phyloP scores from a whole-genome alignment of 2,113 vertebrate species.

The Gasterosteus nipponicus region DNA sequence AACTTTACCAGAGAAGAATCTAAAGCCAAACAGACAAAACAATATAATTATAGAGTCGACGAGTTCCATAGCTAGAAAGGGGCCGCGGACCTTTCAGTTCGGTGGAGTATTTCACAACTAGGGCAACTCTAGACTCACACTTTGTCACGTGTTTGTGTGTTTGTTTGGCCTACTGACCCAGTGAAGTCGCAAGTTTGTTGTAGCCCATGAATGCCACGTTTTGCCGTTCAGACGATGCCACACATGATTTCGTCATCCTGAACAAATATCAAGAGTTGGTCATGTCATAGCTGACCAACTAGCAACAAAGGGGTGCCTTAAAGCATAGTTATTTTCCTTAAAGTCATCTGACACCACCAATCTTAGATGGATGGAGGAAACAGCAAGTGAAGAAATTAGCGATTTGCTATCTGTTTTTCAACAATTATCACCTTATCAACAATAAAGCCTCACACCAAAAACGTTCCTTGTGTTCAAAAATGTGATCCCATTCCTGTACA shows the following conservation, averaged over 20 bases:
- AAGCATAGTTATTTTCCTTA: neutral
- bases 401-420: neutral
- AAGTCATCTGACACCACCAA: constrained; percentile 14
- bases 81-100: neutral
- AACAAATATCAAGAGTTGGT: constrained; percentile 9
- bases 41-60: neutral
- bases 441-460: neutral
- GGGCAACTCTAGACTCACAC: neutral
- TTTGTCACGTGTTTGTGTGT: neutral
- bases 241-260: constrained; percentile 10
- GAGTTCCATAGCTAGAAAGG: neutral
- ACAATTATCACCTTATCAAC: neutral
- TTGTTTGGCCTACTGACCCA: neutral
- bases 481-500: neutral
- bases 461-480: neutral
- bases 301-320: constrained; percentile 21
- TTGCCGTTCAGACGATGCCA: neutral
- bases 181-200: neutral
- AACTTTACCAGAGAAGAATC: neutral
- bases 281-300: constrained; percentile 26
- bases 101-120: neutral
- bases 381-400: neutral
- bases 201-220: neutral
- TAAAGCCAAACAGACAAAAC: neutral
- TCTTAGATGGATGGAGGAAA: neutral